These are phyloP conservation scores for Trichomalopsis sarcophagae DNA, from an alignment of 1,140 invertebrate species.

Conservation along the genomic window DNA sequence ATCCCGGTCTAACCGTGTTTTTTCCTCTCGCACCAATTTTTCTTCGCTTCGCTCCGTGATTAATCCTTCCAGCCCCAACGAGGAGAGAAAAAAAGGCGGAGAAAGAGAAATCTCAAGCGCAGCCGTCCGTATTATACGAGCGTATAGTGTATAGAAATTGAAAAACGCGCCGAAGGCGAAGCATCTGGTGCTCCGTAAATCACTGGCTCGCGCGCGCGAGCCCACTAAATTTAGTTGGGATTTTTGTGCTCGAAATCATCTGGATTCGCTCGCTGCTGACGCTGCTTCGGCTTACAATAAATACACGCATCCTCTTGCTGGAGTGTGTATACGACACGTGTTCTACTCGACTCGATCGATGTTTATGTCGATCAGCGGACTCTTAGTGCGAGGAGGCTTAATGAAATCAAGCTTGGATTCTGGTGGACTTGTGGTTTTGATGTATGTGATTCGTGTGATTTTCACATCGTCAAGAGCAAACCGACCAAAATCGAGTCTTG, in stretches of 20 bases:
- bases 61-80: not conserved
- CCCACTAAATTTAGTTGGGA: conserved; percentile 48
- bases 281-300: conserved; percentile 7
- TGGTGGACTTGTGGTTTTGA: too few species aligned
- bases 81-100: not conserved
- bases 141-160: conserved; percentile 29
- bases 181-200: conserved; percentile 50
- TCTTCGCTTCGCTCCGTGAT: conserved; percentile 19
- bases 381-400: not conserved
- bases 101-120: not conserved
- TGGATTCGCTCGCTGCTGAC: conserved; percentile 18
- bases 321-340: not conserved
- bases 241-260: conserved; percentile 45
- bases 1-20: not conserved
- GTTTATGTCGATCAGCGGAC: not conserved
- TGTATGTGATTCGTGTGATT: not conserved
- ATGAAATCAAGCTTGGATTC: too few species aligned
- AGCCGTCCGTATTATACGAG: not conserved
- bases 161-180: conserved; percentile 39
- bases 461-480: not conserved
- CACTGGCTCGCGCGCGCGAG: conserved; percentile 33
- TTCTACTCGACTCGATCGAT: conserved; percentile 5
- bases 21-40: conserved; percentile 15
- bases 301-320: not conserved
- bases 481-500: too few species aligned